Evolutionary conservation across 2,888 invertebrate genomes (phyloP), one percentile per base, ranked within the genome.

Genomic region (Polyploca ridens): DNA sequence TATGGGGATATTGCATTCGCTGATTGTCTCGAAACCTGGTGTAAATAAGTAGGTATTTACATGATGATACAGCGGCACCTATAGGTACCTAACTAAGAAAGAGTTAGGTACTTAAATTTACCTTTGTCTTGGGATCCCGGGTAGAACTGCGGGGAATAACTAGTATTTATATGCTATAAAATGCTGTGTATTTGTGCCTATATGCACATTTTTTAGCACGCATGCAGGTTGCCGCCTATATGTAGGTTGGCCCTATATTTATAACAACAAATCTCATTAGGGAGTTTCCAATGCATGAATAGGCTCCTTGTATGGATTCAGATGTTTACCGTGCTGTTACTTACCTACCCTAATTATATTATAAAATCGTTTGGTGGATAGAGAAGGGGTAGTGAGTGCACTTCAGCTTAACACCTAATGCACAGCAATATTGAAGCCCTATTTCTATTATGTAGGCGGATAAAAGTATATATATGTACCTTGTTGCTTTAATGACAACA

Each of bases 241-340:
- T 33, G 58, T 58, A 58, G 35, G 33, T 33, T 13, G n/a, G 14
- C 6, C 14, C 58, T 13, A n/a, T 58, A 19, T 58, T n/a, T 33
- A 38, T 38, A 35, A 16, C 60, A 76, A 78, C 78, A 88, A 91
- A 91, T 91, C 90, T 88, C 79, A 88, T 92, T 91, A 92, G 69
- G 82, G 75, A 80, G 83, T 82, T 83, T 81, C 79, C 82, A 84
- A 81, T 90, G 88, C 86, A 87, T 79, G 81, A 81, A 83, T 85
- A 84, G 86, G 54, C 74, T 77, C 69, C 82, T 92, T 91, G 76
- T 91, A 91, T 76, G 93, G 93, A 81, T 93, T 93, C 93, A 78
- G 76, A 86, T 84, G 83, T 75, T 78, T 81, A 73, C 71, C 72
- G 72, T 76, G 76, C 74, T 64, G 68, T 69, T 78, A 77, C 72